Evolutionary conservation across 2,797 vertebrate genomes (phyloP).

Genomic region (Scarus forsteni): DNA sequence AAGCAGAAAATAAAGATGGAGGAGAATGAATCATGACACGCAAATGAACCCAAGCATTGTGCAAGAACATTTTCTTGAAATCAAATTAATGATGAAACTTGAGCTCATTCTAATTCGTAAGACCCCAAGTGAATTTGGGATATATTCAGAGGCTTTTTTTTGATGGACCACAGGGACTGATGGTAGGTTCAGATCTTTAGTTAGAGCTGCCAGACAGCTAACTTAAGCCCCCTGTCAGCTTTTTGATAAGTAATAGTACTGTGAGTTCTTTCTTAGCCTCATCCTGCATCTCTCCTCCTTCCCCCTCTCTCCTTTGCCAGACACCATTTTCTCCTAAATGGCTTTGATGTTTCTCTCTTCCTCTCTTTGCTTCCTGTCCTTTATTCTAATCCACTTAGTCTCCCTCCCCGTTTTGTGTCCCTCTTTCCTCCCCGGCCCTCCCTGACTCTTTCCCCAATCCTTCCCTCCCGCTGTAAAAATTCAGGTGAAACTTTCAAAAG

Average conservation of each 20-base stretch:
- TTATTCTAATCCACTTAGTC: conserved; percentile 75
- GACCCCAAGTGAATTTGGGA: conserved; percentile 2
- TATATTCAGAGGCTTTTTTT: conserved; percentile 22
- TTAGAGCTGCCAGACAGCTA: conserved; percentile 53
- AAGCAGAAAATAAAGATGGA: conserved; percentile 20
- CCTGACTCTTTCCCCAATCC: conserved; percentile 40
- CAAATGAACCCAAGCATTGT: conserved; percentile 14
- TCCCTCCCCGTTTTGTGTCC: conserved; percentile 50
- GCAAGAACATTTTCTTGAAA: conserved; percentile 22
- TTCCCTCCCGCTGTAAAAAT: conserved; percentile 39
- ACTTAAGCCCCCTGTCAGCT: conserved; percentile 67
- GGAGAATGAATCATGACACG: conserved; percentile 39
- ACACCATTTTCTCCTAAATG: conserved; percentile 50
- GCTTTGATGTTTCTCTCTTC: conserved; percentile 74
- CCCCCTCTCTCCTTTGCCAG: conserved; percentile 40
- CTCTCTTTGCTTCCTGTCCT: conserved; percentile 59
- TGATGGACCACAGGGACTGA: conserved; percentile 39
- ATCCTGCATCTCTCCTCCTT: conserved; percentile 26
- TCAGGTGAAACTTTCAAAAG: conserved; percentile 57
- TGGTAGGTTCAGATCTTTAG: conserved; percentile 51
- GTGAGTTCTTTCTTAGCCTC: conserved; percentile 45
- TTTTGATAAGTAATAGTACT: conserved; percentile 68
- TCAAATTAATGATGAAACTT: conserved; percentile 51
- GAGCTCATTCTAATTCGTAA: conserved; percentile 16
- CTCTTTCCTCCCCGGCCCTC: conserved; percentile 43